Base-by-base conservation (phyloP, 2,797 vertebrate species). In the Lemur catta region DNA sequence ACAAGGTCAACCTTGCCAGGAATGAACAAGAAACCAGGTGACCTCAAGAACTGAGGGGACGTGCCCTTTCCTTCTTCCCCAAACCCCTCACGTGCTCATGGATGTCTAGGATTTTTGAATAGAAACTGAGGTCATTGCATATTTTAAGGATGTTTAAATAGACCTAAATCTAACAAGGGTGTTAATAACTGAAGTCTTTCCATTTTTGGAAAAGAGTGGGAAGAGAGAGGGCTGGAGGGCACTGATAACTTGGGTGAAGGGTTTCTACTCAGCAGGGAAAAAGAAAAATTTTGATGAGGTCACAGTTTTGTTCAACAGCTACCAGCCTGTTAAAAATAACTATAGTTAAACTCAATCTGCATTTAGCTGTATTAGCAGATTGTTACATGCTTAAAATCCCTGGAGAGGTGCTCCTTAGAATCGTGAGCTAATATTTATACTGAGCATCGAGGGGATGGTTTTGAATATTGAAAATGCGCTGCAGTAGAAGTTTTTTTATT, bases 311-410 rank as follows among this genome's bases (percentile, higher is more conserved):
- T 50, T 92, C n/a, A 67, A 93, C 52, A 90, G 48, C 81, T 92
- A 84, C 12, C n/a, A 91, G 50, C 50, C 46, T 78, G 24, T 87
- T 74, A 95, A 79, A 91, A 79, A 88, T 92, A 96, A 48, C 3
- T 67, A 41, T 63, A 95, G 28, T 93, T 90, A 82, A 89, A 74
- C 85, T 95, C 63, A 35, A n/a, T 67, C 17, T 67, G 63, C 63
- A 67, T 35, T 20, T 18, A 35, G 33, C 63, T 67, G 33, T 67
- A n/a, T 67, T 67, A 67, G 88, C 33, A 89, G 63, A 71, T 72
- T 95, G 94, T 93, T 94, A 71, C 57, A 63, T 88, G 76, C 59
- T 17, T 43, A 4, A 78, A 71, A n/a, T 76, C 93, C 93, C 55
- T 28, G 28, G 46, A 74, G 67, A 94, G 18, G 15, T 89, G 63